Evolutionary conservation across 1,140 invertebrate genomes (phyloP).

Genomic region (Pseudoatta argentina): DNA sequence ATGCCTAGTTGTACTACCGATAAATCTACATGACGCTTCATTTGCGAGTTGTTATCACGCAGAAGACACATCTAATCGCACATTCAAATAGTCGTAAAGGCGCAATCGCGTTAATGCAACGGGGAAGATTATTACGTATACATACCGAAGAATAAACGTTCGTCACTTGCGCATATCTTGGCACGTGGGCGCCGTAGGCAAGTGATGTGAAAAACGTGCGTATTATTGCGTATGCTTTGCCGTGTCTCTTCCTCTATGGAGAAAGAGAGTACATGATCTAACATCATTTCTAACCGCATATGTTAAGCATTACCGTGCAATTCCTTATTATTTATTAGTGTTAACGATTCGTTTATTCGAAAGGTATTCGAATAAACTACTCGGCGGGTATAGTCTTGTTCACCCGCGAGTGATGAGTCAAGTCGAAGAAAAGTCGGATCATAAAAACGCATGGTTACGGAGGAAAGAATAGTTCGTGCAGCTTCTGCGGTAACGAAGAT

Average conservation of each 20-base stretch:
- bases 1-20: background rate
- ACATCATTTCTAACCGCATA: background rate
- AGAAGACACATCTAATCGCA: conserved; percentile 11
- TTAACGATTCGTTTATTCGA: conserved; percentile 46
- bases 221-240: conserved; percentile 14
- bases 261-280: background rate
- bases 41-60: background rate
- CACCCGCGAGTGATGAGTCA: conserved; percentile 7
- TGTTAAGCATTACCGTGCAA: conserved; percentile 3
- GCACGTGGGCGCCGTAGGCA: conserved; percentile 46
- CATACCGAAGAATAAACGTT: conserved; percentile 14
- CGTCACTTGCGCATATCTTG: conserved; percentile 36
- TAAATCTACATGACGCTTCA: background rate
- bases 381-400: background rate
- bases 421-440: conserved; percentile 17
- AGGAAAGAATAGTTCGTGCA: background rate
- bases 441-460: background rate
- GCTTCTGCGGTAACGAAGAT: background rate
- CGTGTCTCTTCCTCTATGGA: background rate
- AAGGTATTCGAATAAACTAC: conserved; percentile 36
- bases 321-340: conserved; percentile 44
- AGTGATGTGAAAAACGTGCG: conserved; percentile 32
- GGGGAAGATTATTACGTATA: conserved; percentile 30
- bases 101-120: conserved; percentile 42
- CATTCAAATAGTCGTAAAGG: conserved; percentile 18